A percentile compares a stretch with the other conserved stretches of the same genome.
phyloP scores from a whole-genome alignment of 2,113 vertebrate species.

The Rhynchopsitta pachyrhyncha region DNA sequence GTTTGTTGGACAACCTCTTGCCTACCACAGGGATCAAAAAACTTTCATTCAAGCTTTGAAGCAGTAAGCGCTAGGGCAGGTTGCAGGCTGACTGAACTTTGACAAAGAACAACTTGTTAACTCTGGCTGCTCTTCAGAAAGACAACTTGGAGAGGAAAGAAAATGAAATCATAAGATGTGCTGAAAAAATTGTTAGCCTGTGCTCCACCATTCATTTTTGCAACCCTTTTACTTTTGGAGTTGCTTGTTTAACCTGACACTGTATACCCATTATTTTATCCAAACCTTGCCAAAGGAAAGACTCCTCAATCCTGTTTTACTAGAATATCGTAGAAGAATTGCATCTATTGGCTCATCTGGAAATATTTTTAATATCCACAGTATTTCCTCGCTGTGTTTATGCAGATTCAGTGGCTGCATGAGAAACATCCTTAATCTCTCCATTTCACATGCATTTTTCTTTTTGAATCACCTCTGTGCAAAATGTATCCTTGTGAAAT shows the following conservation, averaged over 20 bases:
- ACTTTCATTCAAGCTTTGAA: background rate
- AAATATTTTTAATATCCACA: background rate
- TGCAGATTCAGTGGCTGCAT: background rate
- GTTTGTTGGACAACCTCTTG: background rate
- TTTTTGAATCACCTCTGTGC: conserved; percentile 14
- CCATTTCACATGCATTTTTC: conserved; percentile 1
- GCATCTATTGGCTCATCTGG: background rate
- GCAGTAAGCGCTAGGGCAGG: background rate
- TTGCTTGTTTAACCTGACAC: background rate
- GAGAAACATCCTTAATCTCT: background rate
- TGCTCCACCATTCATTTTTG: background rate
- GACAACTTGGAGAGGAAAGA: background rate
- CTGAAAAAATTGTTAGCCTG: background rate
- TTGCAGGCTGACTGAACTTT: background rate
- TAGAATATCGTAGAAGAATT: background rate
- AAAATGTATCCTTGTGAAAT: conserved; percentile 43
- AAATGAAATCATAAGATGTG: background rate
- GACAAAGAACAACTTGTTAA: background rate
- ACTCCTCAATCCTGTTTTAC: background rate
- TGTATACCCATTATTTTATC: background rate
- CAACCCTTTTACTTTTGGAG: background rate
- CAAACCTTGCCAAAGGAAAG: background rate
- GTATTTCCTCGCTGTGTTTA: background rate
- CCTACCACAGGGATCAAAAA: background rate
- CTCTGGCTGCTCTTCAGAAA: background rate